Evolutionary conservation across 1,140 invertebrate species (phyloP), one percentile per base, ranked within the genome.

Genomic region (Drosophila trapezifrons): DNA sequence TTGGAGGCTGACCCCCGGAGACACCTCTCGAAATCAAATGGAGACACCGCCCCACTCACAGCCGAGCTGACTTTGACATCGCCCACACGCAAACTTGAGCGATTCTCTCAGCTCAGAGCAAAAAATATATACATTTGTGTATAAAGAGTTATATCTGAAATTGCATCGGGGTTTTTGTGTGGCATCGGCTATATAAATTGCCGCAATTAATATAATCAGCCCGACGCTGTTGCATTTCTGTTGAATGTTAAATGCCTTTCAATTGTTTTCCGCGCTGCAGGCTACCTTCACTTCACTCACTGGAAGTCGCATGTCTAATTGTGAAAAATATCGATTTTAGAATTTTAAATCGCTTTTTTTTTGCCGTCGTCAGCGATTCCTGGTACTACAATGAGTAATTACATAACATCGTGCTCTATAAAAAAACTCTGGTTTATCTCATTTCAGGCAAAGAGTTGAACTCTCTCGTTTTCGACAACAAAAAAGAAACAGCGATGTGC

Each of bases 151-250:
- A 45, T 52, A 72, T 52, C 52, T 38, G 32, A 56, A 51, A 54
- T 65, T 60, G 27, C 46, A 74, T 51, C 12, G 40, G 37, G 35
- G 57, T 43, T 46, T 63, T 52, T 55, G 35, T 79, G 45, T 35
- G 57, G 55, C 57, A 57, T 55, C 40, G 37, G 8, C 54, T 18
- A 40, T 49, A 49, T 67, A 75, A 87, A 87, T 86, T 82, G 83
- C 75, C 12, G 56, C 83, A 86, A 86, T 86, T 86, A 86, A 83
- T 79, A 37, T 78, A 79, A 82, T 72, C 76, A 69, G 60, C 51
- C 45, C 35, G 40, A 42, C 35, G 49, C 47, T 38, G 62, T 58
- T 72, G 65, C 76, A 67, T 76, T 80, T 76, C 73, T 59, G 20
- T 25, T 35, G 66, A 82, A 82, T 78, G 75, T 72, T 60, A 71